Percentiles rank a stretch among this genome's conserved stretches.
Evolutionary conservation across 2,113 vertebrate species (phyloP).

Genomic region (Saguinus imperator): DNA sequence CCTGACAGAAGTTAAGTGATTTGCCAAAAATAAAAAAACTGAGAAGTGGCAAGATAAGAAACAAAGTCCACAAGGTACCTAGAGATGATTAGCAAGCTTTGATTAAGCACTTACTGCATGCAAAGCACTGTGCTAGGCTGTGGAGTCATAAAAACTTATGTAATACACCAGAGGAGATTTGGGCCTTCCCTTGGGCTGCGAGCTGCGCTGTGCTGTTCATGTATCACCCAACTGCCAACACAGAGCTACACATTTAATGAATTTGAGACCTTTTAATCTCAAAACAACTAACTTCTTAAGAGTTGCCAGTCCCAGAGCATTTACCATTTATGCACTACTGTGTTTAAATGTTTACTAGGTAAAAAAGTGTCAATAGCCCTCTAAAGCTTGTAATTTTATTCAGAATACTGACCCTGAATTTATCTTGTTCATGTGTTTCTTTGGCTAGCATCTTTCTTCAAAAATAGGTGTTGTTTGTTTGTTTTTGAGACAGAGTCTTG

Average conservation of each 20-base stretch:
- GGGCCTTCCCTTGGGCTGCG: background rate
- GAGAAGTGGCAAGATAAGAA: background rate
- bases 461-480: background rate
- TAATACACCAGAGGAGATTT: fast-evolving
- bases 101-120: background rate
- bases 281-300: background rate
- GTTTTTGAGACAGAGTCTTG: too few relatives aligned
- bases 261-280: fast-evolving
- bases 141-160: background rate
- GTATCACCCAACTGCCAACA: fast-evolving
- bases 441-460: background rate
- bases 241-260: too few relatives aligned
- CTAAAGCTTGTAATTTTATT: background rate
- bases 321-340: background rate
- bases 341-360: background rate
- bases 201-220: fast-evolving
- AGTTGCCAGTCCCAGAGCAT: background rate
- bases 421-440: background rate
- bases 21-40: background rate
- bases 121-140: background rate
- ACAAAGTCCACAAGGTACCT: background rate
- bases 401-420: background rate
- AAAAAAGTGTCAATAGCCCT: background rate
- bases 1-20: background rate
- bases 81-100: background rate